A percentile compares a stretch with the other conserved stretches of the same genome.
Evolutionary conservation across 2,113 vertebrate species (phyloP).

Genomic region (Indicator maculatus): DNA sequence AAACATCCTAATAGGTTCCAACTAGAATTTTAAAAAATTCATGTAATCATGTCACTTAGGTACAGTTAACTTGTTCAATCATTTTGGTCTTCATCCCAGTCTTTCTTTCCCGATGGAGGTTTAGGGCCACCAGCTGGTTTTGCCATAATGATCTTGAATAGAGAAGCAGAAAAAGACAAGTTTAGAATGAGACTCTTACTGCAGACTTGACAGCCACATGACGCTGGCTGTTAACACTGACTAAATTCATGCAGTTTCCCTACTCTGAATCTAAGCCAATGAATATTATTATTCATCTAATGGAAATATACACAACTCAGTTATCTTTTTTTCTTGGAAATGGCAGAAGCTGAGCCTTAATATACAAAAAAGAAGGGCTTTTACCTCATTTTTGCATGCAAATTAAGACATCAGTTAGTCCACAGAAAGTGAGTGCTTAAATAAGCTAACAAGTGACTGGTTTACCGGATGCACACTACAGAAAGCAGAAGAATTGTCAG

Average conservation of each 20-base stretch:
- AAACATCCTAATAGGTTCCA: background rate
- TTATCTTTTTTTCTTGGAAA: background rate
- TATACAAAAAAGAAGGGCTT: background rate
- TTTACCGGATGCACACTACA: background rate
- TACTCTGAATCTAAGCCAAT: background rate
- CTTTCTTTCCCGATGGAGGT: constrained; percentile 91
- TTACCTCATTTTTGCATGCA: constrained; percentile 20
- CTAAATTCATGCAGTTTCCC: background rate
- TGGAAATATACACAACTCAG: background rate
- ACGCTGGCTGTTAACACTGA: background rate
- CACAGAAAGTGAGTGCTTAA: background rate
- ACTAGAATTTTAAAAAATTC: background rate
- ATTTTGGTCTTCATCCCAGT: constrained; percentile 93
- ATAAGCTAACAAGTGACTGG: background rate
- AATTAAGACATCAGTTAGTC: background rate
- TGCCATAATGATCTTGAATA: constrained; percentile 94
- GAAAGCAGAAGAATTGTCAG: background rate
- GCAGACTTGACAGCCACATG: background rate
- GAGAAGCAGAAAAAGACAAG: background rate
- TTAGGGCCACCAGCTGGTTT: constrained; percentile 96
- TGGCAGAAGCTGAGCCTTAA: background rate
- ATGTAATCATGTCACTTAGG: background rate
- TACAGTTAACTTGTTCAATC: constrained; percentile 77
- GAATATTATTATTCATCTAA: background rate
- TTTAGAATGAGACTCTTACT: background rate